A percentile compares a stretch with the other conserved stretches of the same genome.
Evolutionary conservation across 2,888 invertebrate genomes (phyloP).

Genomic region (Blera fallax): DNA sequence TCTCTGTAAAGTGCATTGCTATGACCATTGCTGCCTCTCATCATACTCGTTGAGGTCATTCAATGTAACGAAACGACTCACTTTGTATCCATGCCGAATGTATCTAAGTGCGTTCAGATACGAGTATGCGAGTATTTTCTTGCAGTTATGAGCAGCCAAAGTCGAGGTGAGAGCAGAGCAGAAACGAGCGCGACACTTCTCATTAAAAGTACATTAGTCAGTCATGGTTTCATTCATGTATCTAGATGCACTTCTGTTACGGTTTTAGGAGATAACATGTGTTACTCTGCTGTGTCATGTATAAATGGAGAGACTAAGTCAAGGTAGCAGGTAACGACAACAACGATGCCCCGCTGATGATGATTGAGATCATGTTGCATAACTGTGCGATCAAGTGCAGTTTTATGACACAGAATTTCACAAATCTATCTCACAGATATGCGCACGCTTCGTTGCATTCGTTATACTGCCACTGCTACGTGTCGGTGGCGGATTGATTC

Average conservation of each 20-base stretch:
- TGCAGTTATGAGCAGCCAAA: no score
- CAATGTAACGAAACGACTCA: neutral
- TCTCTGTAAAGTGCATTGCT: slow-evolving; percentile 20
- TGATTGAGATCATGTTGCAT: slow-evolving; percentile 60
- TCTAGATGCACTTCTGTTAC: slow-evolving; percentile 53
- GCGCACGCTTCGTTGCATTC: slow-evolving; percentile 1
- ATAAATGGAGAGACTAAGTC: slow-evolving; percentile 61
- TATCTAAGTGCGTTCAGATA: slow-evolving; percentile 48
- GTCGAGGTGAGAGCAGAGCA: slow-evolving; percentile 47
- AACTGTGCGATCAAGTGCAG: slow-evolving; percentile 67
- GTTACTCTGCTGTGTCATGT: slow-evolving; percentile 23
- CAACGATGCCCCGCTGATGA: neutral
- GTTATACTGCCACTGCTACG: neutral
- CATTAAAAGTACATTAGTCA: slow-evolving; percentile 64
- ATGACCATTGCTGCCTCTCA: slow-evolving; percentile 29
- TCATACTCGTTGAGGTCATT: slow-evolving; percentile 57
- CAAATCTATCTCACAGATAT: slow-evolving; percentile 29
- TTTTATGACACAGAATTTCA: slow-evolving; percentile 64
- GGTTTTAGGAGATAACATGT: slow-evolving; percentile 43
- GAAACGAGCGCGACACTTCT: slow-evolving; percentile 33
- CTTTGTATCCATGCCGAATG: slow-evolving; percentile 2
- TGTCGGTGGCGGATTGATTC: neutral
- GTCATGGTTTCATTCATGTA: slow-evolving; percentile 53
- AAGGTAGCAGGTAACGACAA: slow-evolving; percentile 65
- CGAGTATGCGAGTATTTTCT: no score